Percentiles rank a stretch among this genome's conserved stretches.
These are phyloP conservation scores for Lasaia peninsularis DNA, from an alignment of 1,140 invertebrate genomes.

Conservation along the genomic window DNA sequence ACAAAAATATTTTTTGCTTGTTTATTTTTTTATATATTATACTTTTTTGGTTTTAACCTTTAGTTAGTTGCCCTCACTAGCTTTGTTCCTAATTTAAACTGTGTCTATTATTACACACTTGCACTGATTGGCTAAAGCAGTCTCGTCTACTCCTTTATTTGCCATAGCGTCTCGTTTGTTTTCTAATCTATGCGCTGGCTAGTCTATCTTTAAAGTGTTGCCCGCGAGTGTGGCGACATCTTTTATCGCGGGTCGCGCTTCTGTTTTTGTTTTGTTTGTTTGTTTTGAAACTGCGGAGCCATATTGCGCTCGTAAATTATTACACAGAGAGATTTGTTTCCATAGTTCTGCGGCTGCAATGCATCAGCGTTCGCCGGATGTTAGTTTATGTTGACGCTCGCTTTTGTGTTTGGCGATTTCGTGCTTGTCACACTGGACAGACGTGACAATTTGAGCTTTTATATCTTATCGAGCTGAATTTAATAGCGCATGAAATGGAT, in stretches of 20 bases:
- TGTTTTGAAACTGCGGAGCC: constrained; percentile 61
- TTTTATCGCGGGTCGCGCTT: constrained; percentile 65
- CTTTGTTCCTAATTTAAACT: constrained; percentile 63
- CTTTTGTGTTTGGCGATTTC: constrained; percentile 62
- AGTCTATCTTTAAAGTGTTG: constrained; percentile 65
- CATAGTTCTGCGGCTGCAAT: constrained; percentile 71
- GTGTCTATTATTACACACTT: constrained; percentile 58
- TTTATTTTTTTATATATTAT: no score
- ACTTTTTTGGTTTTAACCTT: constrained; percentile 30
- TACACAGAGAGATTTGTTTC: constrained; percentile 70
- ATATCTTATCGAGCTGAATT: constrained; percentile 43
- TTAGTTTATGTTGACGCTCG: constrained; percentile 68
- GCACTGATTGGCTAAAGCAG: constrained; percentile 46
- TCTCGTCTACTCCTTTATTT: constrained; percentile 36
- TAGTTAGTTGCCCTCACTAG: constrained; percentile 48
- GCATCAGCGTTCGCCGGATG: constrained; percentile 68
- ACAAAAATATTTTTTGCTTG: no score
- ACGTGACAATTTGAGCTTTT: constrained; percentile 49
- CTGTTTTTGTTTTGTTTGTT: constrained; percentile 62
- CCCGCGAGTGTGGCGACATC: constrained; percentile 60
- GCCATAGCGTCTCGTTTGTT: constrained; percentile 40
- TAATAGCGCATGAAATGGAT: constrained; percentile 35
- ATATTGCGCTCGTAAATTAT: constrained; percentile 74
- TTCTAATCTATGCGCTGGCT: constrained; percentile 54
- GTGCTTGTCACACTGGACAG: constrained; percentile 57